These are phyloP conservation scores for Strigamia transsilvanica DNA, from an alignment of 2,888 invertebrate genomes.

Conservation along the genomic window DNA sequence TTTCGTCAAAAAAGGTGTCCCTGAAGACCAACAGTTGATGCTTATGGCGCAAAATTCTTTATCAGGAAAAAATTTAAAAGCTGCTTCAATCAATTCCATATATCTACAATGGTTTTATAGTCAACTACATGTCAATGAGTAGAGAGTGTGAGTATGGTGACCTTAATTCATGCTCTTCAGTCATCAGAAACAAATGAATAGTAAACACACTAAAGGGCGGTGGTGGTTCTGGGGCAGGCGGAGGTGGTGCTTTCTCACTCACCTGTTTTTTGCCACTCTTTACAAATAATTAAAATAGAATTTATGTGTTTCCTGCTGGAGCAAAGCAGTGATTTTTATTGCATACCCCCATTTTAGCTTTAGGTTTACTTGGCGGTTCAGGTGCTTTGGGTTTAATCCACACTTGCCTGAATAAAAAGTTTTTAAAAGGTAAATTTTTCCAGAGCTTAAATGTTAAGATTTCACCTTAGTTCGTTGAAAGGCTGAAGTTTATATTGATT, in stretches of 20 bases:
- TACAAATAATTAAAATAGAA: too few species aligned
- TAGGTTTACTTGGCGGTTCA: background rate
- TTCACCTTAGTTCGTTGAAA: constrained; percentile 24
- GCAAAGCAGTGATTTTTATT: too few species aligned
- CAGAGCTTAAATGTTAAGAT: background rate
- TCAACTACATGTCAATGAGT: background rate
- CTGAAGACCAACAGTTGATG: constrained; percentile 29
- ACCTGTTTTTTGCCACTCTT: background rate
- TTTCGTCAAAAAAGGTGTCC: constrained; percentile 12
- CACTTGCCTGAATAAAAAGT: background rate
- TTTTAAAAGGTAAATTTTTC: background rate
- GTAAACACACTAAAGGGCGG: constrained; percentile 35
- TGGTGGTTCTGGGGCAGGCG: constrained; percentile 21
- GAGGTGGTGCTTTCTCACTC: background rate
- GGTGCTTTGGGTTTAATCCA: background rate
- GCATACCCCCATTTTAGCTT: constrained; percentile 1
- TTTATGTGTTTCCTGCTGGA: too few species aligned
- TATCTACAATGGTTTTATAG: background rate
- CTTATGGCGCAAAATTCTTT: constrained; percentile 43
- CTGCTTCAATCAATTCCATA: constrained; percentile 50
- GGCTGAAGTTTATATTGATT: constrained; percentile 12
- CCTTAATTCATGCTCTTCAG: constrained; percentile 39
- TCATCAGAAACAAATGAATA: constrained; percentile 39
- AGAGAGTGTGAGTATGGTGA: background rate
- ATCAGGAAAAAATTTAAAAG: constrained; percentile 31